Evolutionary conservation across 2,113 vertebrate species (phyloP).

Genomic region (Alces alces): DNA sequence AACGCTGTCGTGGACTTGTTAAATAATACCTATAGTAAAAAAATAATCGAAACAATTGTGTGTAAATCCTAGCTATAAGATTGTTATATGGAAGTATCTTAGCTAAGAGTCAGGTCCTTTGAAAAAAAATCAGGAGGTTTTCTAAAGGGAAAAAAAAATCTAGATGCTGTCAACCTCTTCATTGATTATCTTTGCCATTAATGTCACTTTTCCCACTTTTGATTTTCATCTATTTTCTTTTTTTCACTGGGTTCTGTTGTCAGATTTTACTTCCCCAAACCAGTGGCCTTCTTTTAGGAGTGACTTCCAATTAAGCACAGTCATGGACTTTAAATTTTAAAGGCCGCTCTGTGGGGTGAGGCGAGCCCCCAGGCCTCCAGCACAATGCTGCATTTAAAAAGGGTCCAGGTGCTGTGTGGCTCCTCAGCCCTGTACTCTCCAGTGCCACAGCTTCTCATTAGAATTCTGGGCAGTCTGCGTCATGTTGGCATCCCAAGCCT

Average conservation of each 20-base stretch:
- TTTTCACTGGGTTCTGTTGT: not conserved
- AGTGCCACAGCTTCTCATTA: slow-evolving; percentile 63
- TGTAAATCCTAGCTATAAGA: not conserved
- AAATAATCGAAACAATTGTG: not conserved
- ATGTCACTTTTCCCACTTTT: not conserved
- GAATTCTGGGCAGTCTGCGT: slow-evolving; percentile 50
- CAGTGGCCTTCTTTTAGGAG: not conserved
- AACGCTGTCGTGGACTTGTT: not conserved
- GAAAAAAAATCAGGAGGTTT: not conserved
- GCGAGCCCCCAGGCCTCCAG: not conserved
- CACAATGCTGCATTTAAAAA: slow-evolving; percentile 4
- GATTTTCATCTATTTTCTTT: not conserved
- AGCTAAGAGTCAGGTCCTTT: not conserved
- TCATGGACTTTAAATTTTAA: slow-evolving; percentile 45
- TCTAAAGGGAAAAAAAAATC: not conserved
- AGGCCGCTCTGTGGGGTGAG: not conserved
- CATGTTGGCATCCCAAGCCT: slow-evolving; percentile 45
- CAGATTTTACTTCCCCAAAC: not conserved
- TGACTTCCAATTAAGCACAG: slow-evolving; percentile 35
- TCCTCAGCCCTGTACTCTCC: slow-evolving; percentile 32
- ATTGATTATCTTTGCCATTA: not conserved
- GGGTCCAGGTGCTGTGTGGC: slow-evolving; percentile 8
- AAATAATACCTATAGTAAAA: not conserved
- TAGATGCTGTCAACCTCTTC: not conserved
- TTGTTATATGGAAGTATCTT: not conserved